Evolutionary conservation across 2,888 invertebrate species (phyloP), one percentile per base, ranked within the genome.

Genomic region (Torymus aiolomorphi): DNA sequence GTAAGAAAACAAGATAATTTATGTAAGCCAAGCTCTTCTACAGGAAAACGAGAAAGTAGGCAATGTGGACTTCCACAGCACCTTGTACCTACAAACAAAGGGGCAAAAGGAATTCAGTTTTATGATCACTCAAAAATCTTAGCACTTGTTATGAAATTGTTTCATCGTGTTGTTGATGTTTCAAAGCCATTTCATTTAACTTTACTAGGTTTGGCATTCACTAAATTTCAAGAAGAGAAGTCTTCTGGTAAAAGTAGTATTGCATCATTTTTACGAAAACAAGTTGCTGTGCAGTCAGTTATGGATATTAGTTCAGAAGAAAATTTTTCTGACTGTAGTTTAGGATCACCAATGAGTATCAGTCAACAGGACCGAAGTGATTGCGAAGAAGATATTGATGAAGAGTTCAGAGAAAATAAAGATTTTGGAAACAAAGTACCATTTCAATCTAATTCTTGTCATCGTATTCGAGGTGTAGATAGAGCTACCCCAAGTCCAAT

Each of bases 181-280:
- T 92, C 93, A 49, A 94, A 94, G 91, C 94, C 95, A 82, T 96
- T 95, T 91, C 95, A 95, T 90, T 93, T 96, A 85, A 96, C 96
- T 0, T 91, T 96, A 74, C 92, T 96, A 79, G 96, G 96, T n/a
- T 91, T 96, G 86, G 95, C 95, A 20, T 96, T 96, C 88, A 95
- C 95, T 0, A 96, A 96, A 89, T 96, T 96, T 87, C 80, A 80
- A 72, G 94, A 94, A 85, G 95, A 95, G 84, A 92, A 94, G 79
- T 93, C 93, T 88, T 93, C 92, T 2, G 94, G 95, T 1, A 92
- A 93, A 83, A 93, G 94, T 85, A 95, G 95, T 14, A 94, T 96
- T 84, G 94, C 95, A 8, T 95, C 94, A 80, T 96, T 95, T 87
- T 91, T 96, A 71, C 93, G 94, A 88, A 95, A 95, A 89, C 94